phyloP scores from a whole-genome alignment of 2,113 vertebrate genomes.

The Channa maculata region DNA sequence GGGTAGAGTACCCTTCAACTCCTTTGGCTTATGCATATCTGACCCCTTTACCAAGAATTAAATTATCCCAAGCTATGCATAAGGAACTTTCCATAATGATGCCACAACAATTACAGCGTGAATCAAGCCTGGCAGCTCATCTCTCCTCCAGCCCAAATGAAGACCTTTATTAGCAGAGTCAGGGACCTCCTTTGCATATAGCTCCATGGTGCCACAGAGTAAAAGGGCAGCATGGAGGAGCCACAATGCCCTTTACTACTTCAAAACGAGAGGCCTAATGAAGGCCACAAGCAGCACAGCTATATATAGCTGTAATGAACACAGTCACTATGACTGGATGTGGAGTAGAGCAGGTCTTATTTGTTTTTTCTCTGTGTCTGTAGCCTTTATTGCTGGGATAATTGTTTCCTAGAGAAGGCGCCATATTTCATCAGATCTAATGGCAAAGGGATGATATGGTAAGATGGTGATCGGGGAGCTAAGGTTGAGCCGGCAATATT shows the following conservation, averaged over 20 bases:
- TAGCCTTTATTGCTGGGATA: conserved; percentile 50
- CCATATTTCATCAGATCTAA: conserved; percentile 54
- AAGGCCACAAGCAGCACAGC: conserved; percentile 67
- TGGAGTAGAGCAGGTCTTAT: conserved; percentile 25
- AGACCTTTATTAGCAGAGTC: conserved; percentile 62
- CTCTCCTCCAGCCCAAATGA: conserved; percentile 56
- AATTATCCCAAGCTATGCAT: conserved; percentile 55
- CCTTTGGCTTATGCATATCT: conserved; percentile 61
- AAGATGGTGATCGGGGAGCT: conserved; percentile 21
- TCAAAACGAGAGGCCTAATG: conserved; percentile 71
- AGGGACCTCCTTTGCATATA: conserved; percentile 62
- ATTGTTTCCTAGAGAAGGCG: conserved; percentile 58
- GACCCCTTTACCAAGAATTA: conserved; percentile 54
- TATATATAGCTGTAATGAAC: conserved; percentile 72
- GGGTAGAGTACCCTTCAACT: conserved; percentile 69
- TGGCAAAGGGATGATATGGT: conserved; percentile 24
- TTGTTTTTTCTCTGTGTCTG: conserved; percentile 56
- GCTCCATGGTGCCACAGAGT: conserved; percentile 50
- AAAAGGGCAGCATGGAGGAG: conserved; percentile 66
- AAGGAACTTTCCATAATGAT: conserved; percentile 64
- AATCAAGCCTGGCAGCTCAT: conserved; percentile 66
- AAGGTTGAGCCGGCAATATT: background rate
- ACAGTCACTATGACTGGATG: conserved; percentile 25
- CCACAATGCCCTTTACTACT: conserved; percentile 64
- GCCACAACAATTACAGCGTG: conserved; percentile 60